Evolutionary conservation across 2,113 vertebrate species (phyloP).

Genomic region (Myrmecophaga tridactyla): DNA sequence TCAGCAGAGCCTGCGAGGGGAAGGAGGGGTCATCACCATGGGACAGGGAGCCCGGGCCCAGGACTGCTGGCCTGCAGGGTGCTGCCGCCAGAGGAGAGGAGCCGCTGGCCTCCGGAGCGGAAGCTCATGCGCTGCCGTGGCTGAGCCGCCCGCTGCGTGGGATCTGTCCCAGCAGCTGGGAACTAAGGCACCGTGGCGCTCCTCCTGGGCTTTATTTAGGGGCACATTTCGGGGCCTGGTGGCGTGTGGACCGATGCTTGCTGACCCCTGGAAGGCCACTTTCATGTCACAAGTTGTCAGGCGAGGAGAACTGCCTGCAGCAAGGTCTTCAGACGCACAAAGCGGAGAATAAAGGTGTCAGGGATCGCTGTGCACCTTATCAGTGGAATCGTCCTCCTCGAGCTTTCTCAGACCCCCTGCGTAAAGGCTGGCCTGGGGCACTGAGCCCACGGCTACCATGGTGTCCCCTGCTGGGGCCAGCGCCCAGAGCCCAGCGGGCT

Average conservation of each 20-base stretch:
- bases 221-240: background rate
- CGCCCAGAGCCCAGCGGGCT: background rate
- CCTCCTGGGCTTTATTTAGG: no score
- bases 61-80: no score
- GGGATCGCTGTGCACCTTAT: background rate
- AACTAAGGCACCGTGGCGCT: background rate
- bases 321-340: background rate
- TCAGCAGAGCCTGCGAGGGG: no score
- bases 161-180: no score
- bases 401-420: background rate
- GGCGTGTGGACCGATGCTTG: background rate
- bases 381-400: background rate
- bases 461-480: background rate
- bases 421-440: background rate
- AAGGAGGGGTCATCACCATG: no score
- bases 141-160: no score
- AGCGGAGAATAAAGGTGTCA: background rate
- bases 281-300: background rate
- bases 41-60: no score
- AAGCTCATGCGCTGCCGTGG: no score
- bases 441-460: background rate
- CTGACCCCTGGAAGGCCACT: background rate
- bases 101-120: no score
- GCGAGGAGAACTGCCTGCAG: background rate
- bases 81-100: no score